These are phyloP conservation scores for Peromyscus maniculatus DNA, from an alignment of 2,113 vertebrate genomes.

Conservation along the genomic window DNA sequence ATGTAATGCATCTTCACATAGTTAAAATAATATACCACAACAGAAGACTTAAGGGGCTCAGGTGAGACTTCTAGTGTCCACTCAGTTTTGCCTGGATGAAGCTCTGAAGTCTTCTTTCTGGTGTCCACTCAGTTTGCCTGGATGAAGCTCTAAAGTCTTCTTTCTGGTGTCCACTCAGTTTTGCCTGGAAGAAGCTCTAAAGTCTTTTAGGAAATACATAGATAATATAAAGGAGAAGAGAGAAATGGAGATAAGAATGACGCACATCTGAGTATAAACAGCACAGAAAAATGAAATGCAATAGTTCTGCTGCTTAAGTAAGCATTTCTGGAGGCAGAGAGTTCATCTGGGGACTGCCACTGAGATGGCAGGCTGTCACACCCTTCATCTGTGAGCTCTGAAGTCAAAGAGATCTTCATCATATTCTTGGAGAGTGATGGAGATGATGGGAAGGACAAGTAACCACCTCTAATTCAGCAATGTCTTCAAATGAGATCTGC, in stretches of 20 bases:
- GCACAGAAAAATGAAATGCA: not conserved
- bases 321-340: not conserved
- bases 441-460: too few relatives aligned
- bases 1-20: too few relatives aligned
- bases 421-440: too few relatives aligned
- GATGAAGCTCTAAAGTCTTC: too few relatives aligned
- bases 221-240: not conserved
- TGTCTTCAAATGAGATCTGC: not conserved
- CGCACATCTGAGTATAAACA: not conserved
- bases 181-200: too few relatives aligned
- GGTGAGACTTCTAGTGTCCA: too few relatives aligned
- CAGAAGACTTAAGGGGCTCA: not conserved
- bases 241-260: not conserved
- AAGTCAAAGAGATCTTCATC: not conserved
- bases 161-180: not conserved
- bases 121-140: too few relatives aligned
- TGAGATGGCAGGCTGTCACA: too few relatives aligned
- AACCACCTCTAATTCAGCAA: fast-evolving
- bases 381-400: not conserved
- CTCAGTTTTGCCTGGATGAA: too few relatives aligned
- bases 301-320: not conserved
- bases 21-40: too few relatives aligned
- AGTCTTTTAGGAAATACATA: too few relatives aligned
- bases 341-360: not conserved
- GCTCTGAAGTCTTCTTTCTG: too few relatives aligned